Evolutionary conservation across 2,888 invertebrate species (phyloP).

Genomic region (Cheilosia variabilis): DNA sequence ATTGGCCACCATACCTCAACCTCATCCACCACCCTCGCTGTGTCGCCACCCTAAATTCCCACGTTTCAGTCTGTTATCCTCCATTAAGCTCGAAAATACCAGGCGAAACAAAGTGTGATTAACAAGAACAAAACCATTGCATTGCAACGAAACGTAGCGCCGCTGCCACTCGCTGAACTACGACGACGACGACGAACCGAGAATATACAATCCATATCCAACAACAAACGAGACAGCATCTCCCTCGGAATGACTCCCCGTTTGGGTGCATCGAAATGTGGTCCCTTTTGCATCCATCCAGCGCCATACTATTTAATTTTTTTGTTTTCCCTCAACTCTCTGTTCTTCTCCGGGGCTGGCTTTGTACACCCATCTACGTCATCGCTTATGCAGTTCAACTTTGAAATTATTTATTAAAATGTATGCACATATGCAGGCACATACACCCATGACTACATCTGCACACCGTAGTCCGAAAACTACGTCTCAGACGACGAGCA

Average conservation of each 20-base stretch:
- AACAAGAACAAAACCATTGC: constrained; percentile 70
- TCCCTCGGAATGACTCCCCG: constrained; percentile 50
- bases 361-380: constrained; percentile 68
- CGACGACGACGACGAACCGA: constrained; percentile 30
- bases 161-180: constrained; percentile 21
- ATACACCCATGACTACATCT: constrained; percentile 15
- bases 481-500: constrained; percentile 69
- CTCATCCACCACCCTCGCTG: not conserved
- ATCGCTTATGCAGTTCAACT: constrained; percentile 76
- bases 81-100: constrained; percentile 62
- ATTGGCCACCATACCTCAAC: constrained; percentile 9
- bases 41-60: constrained; percentile 42
- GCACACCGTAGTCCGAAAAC: constrained; percentile 49
- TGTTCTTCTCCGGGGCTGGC: constrained; percentile 10
- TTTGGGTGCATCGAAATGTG: constrained; percentile 51
- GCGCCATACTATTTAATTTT: constrained; percentile 49
- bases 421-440: constrained; percentile 62
- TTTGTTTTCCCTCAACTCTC: constrained; percentile 8
- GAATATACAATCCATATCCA: constrained; percentile 42
- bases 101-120: constrained; percentile 69
- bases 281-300: constrained; percentile 26
- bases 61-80: constrained; percentile 68
- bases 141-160: constrained; percentile 57
- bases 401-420: constrained; percentile 75
- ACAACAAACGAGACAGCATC: constrained; percentile 61